phyloP scores from a whole-genome alignment of 2,888 invertebrate species.

The Deroplatys truncata region DNA sequence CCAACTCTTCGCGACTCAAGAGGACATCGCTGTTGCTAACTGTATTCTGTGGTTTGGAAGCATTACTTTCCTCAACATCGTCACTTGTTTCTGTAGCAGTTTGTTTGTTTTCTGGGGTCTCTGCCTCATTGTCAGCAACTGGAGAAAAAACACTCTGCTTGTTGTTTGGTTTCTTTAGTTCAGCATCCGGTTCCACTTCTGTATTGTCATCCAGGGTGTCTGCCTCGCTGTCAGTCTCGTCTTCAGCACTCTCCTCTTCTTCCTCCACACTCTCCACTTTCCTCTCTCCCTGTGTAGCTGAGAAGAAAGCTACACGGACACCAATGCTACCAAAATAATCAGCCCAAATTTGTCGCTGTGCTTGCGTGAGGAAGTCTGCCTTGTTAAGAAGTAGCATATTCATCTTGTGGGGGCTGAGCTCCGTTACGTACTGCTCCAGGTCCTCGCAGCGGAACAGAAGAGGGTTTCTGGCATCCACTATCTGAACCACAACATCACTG shows the following conservation, averaged over 20 bases:
- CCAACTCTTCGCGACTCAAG: slow-evolving; percentile 60
- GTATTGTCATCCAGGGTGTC: slow-evolving; percentile 31
- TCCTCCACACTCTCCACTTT: slow-evolving; percentile 37
- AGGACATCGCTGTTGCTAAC: slow-evolving; percentile 54
- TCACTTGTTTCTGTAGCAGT: slow-evolving; percentile 23
- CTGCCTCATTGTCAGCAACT: background rate
- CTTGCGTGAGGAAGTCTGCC: slow-evolving; percentile 80
- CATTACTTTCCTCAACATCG: slow-evolving; percentile 20
- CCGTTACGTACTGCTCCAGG: slow-evolving; percentile 79
- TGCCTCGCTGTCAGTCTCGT: slow-evolving; percentile 37
- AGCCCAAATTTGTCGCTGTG: slow-evolving; percentile 81
- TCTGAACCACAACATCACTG: slow-evolving; percentile 88
- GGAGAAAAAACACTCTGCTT: slow-evolving; percentile 36
- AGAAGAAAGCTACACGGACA: slow-evolving; percentile 84
- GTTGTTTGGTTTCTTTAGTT: slow-evolving; percentile 24
- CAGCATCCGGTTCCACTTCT: slow-evolving; percentile 33
- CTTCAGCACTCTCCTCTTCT: slow-evolving; percentile 33
- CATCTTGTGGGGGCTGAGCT: slow-evolving; percentile 65
- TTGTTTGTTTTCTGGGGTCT: background rate
- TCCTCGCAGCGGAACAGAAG: slow-evolving; percentile 89
- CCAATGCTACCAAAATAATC: slow-evolving; percentile 70
- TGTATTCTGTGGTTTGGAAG: background rate
- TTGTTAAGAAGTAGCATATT: slow-evolving; percentile 92
- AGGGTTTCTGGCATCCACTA: slow-evolving; percentile 96
- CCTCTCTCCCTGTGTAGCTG: slow-evolving; percentile 64